These are phyloP conservation scores for Lepidocolaptes lacrymiger DNA, from an alignment of 2,797 vertebrate genomes.

Conservation along the genomic window DNA sequence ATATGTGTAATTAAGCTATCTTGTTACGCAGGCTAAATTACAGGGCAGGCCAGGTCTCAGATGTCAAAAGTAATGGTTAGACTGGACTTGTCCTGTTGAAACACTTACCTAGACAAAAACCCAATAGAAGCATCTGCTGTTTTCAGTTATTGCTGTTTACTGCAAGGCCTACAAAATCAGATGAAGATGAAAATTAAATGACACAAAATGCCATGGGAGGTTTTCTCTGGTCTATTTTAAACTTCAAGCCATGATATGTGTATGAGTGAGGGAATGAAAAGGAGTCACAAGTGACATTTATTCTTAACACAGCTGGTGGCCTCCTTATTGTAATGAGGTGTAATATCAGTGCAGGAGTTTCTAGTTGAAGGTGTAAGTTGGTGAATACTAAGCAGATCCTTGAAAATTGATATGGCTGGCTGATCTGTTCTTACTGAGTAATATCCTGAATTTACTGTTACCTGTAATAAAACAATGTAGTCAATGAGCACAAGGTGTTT, in stretches of 20 bases:
- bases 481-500: neutral
- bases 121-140: neutral
- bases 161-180: constrained; percentile 14
- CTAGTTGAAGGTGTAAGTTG: neutral
- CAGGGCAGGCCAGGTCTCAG: neutral
- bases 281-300: neutral
- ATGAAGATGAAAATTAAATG: constrained; percentile 34
- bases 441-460: neutral
- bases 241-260: neutral
- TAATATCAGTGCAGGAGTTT: neutral
- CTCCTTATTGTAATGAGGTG: neutral
- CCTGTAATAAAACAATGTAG: neutral
- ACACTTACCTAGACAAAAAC: neutral
- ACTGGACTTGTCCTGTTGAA: neutral
- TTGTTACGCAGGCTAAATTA: neutral
- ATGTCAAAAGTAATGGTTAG: neutral
- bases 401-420: neutral
- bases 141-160: constrained; percentile 1
- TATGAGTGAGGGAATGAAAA: neutral
- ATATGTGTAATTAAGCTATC: constrained; percentile 34
- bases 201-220: constrained; percentile 34
- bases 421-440: neutral
- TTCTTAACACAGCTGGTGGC: neutral
- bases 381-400: neutral
- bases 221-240: constrained; percentile 35